Conservation (phyloP, 1,140 invertebrate genomes). For the Bombus terrestris region DNA sequence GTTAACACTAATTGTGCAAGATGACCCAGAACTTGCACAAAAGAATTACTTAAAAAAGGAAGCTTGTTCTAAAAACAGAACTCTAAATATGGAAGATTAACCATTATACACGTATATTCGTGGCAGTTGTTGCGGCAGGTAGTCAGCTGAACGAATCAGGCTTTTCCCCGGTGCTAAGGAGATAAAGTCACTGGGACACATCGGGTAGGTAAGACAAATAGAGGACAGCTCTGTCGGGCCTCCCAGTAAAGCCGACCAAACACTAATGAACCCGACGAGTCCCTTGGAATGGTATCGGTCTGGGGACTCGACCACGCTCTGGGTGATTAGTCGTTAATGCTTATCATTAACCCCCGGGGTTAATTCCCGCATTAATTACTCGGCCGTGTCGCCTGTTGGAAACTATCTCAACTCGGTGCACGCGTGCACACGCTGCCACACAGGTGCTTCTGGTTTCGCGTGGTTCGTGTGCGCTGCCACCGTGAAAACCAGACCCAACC, state of each 20-base stretch:
- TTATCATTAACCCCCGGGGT: constrained; percentile 77
- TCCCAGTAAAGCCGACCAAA: constrained; percentile 49
- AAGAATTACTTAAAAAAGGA: too few species aligned
- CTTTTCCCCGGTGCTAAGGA: constrained; percentile 8
- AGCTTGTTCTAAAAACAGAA: too few species aligned
- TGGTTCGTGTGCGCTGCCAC: neutral
- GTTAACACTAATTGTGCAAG: too few species aligned
- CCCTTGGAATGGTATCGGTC: constrained; percentile 62
- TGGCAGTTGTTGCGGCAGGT: neutral
- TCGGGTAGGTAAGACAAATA: constrained; percentile 56
- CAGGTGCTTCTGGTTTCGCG: constrained; percentile 40
- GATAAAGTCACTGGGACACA: constrained; percentile 45
- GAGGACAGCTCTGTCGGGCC: constrained; percentile 47
- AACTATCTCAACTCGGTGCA: constrained; percentile 55
- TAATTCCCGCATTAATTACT: constrained; percentile 77
- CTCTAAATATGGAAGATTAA: neutral
- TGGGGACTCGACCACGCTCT: constrained; percentile 49
- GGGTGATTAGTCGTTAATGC: constrained; percentile 77
- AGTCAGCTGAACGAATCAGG: constrained; percentile 17
- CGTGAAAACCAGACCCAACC: constrained; percentile 28
- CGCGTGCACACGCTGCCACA: constrained; percentile 45
- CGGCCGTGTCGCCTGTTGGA: constrained; percentile 53
- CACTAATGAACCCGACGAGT: constrained; percentile 65
- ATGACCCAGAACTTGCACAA: too few species aligned
- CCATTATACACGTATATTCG: neutral